A percentile compares a stretch with the other conserved stretches of the same genome.
Evolutionary conservation across 2,113 vertebrate genomes (phyloP).

Genomic region (Prunella fulvescens): DNA sequence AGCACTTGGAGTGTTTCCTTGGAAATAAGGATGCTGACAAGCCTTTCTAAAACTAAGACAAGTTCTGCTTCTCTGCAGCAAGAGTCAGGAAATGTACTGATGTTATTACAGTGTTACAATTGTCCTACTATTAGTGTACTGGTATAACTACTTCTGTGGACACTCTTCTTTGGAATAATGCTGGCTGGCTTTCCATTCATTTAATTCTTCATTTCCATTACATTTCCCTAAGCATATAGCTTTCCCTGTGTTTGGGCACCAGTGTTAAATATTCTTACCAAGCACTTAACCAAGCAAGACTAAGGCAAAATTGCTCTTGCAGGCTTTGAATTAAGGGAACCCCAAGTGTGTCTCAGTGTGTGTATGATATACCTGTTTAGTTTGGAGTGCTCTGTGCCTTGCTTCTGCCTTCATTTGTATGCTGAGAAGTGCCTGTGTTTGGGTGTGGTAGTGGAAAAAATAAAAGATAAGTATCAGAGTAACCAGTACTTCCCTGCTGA

Average conservation of each 20-base stretch:
- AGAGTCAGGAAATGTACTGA: neutral
- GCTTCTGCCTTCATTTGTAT: neutral
- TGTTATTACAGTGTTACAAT: neutral
- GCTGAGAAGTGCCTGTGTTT: neutral
- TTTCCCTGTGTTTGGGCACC: neutral
- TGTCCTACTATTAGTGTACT: neutral
- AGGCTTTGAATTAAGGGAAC: neutral
- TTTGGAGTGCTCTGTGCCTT: neutral
- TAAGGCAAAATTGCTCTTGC: neutral
- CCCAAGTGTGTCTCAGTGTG: neutral
- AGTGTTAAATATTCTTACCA: neutral
- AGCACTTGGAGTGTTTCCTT: neutral
- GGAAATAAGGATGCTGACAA: neutral
- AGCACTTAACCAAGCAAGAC: neutral
- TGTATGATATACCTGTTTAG: neutral
- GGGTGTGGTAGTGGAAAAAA: neutral
- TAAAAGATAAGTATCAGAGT: neutral
- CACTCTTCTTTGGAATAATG: neutral
- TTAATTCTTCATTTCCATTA: slow-evolving; percentile 27
- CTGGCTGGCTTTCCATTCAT: neutral
- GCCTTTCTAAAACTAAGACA: neutral
- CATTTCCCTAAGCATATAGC: slow-evolving; percentile 5
- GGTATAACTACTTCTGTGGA: neutral
- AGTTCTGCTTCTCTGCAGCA: neutral
- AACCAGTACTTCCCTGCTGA: neutral